Conservation (phyloP, 2,113 vertebrate species). For the Pelusios castaneus region DNA sequence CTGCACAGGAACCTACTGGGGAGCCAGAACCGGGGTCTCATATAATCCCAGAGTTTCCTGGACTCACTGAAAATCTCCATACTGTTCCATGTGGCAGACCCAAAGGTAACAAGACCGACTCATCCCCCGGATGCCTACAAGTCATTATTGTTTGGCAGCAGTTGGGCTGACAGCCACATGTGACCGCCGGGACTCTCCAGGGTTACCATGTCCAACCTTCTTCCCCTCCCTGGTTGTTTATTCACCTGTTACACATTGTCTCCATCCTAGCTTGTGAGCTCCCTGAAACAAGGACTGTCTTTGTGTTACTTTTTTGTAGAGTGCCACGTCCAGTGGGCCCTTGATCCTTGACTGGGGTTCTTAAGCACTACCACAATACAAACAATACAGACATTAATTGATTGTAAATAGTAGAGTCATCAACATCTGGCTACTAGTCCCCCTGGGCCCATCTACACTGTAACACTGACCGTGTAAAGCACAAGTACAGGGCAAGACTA, state of each 20-base stretch:
- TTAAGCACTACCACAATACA: not conserved
- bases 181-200: too few species aligned
- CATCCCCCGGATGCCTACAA: not conserved
- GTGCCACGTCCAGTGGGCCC: not conserved
- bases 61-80: too few species aligned
- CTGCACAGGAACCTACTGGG: not conserved
- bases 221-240: too few species aligned
- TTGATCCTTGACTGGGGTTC: not conserved
- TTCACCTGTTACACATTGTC: not conserved
- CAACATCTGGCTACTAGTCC: not conserved
- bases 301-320: not conserved
- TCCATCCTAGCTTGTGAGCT: not conserved
- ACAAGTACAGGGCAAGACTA: not conserved
- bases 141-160: not conserved
- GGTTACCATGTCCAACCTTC: not conserved
- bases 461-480: not conserved
- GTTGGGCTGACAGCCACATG: not conserved
- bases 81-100: not conserved
- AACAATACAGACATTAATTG: not conserved
- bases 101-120: not conserved
- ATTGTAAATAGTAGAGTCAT: not conserved
- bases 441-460: not conserved
- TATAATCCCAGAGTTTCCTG: not conserved
- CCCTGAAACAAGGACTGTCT: not conserved
- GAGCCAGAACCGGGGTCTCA: not conserved